Evolutionary conservation across 2,113 vertebrate genomes (phyloP).

Genomic region (Globicephala melas): DNA sequence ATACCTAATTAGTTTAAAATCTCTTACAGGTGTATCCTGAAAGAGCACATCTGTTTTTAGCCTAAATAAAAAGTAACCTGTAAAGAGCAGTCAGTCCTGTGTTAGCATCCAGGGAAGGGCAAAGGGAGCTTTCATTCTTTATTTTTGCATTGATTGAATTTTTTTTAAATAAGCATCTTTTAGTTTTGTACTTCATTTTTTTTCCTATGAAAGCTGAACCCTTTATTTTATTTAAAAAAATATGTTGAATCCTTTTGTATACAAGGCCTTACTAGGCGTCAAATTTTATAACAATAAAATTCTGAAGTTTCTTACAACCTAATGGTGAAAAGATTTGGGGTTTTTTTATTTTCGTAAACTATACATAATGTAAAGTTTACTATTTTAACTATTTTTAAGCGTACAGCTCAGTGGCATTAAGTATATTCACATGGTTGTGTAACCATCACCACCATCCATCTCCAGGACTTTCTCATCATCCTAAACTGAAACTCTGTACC

Average conservation of each 20-base stretch:
- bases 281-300: neutral
- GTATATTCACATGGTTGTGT: neutral
- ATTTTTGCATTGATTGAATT: neutral
- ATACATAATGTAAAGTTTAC: neutral
- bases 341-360: neutral
- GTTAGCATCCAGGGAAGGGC: neutral
- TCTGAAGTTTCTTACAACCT: neutral
- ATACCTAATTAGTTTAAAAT: constrained; percentile 15
- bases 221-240: neutral
- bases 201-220: neutral
- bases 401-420: neutral
- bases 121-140: neutral
- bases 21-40: constrained; percentile 20
- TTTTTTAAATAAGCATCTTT: neutral
- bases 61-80: neutral
- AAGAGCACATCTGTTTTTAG: constrained; percentile 19
- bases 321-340: neutral
- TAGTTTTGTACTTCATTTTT: neutral
- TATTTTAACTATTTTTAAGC: neutral
- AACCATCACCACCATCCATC: neutral
- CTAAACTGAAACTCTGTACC: neutral
- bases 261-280: neutral
- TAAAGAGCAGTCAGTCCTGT: neutral
- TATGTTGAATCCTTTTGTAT: neutral
- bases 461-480: neutral